A percentile compares a stretch with the other conserved stretches of the same genome.
phyloP scores from a whole-genome alignment of 2,888 invertebrate genomes.

The Zygaena filipendulae region DNA sequence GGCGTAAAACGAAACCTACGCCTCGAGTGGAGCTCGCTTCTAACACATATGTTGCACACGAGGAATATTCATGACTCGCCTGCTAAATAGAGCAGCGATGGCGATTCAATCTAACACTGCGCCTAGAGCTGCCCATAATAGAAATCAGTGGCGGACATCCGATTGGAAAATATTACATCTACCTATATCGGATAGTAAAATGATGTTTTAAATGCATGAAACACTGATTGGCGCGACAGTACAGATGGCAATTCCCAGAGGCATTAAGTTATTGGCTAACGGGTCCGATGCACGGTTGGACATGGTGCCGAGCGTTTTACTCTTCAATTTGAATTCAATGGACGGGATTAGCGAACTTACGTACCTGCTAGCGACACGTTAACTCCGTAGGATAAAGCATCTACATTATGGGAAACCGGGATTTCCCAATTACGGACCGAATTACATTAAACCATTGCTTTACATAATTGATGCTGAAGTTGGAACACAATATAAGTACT shows the following conservation, averaged over 20 bases:
- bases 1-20: constrained; percentile 42
- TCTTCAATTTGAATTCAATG: constrained; percentile 65
- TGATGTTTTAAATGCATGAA: constrained; percentile 24
- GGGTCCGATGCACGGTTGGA: constrained; percentile 40
- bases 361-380: constrained; percentile 32
- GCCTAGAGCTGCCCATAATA: constrained; percentile 21
- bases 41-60: constrained; percentile 35
- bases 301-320: constrained; percentile 44
- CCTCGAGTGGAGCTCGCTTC: constrained; percentile 23
- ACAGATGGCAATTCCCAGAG: constrained; percentile 52
- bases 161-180: constrained; percentile 21
- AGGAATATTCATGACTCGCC: constrained; percentile 44
- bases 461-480: no score
- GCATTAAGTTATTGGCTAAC: constrained; percentile 64
- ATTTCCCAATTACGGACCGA: constrained; percentile 36
- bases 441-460: no score
- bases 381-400: constrained; percentile 37
- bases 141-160: constrained; percentile 20
- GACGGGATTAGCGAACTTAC: constrained; percentile 49
- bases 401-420: constrained; percentile 36
- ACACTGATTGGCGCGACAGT: constrained; percentile 18
- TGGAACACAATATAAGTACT: no score
- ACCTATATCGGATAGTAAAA: constrained; percentile 20
- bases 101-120: constrained; percentile 20
- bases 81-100: constrained; percentile 33